Evolutionary conservation across 2,888 invertebrate genomes (phyloP), one percentile per base, ranked within the genome.

Genomic region (Dynastes grantii): DNA sequence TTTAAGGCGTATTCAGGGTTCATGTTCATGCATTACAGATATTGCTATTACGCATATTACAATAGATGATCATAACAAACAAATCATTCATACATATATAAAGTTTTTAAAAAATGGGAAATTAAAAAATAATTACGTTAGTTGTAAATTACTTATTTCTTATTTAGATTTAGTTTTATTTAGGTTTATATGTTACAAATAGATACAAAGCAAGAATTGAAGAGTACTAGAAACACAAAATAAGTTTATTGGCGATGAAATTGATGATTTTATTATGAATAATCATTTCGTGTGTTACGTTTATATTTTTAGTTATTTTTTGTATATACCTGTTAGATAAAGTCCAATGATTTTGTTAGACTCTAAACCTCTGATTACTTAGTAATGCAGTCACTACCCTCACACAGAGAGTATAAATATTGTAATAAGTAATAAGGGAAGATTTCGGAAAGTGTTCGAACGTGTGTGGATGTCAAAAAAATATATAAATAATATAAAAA

Each of bases 1-100:
- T 79, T 75, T 79, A 76, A 79, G 85, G 85, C 86, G 84, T 61
- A 77, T 86, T 85, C 86, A 86, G 86, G 86, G 86, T 86, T 85
- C 84, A 78, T 79, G 76, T 53, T 58, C 45, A 45, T 76, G 78
- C 79, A 81, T 80, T 71, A 77, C 55, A 77, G 58, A 77, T 53
- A 78, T 64, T 49, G 77, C 76, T 70, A 45, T 71, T 80, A 77
- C 76, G 51, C 49, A 67, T 49, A 40, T 5, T 79, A 53, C 71
- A 58, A 71, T 71, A 71, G 55, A 58, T n/a, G 53, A 27, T 70
- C 32, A 64, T 64, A 37, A 53, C 1, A 53, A 53, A 58, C 22
- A 22, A 58, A 58, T 58, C 55, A 8, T 11, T 45, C 55, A 58
- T 58, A 2, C 53, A 53, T 9, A 55, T 45, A 45, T 45, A 55